Evolutionary conservation across 23 tunicate genomes (phyloP).

Genomic region (Styela clava): DNA sequence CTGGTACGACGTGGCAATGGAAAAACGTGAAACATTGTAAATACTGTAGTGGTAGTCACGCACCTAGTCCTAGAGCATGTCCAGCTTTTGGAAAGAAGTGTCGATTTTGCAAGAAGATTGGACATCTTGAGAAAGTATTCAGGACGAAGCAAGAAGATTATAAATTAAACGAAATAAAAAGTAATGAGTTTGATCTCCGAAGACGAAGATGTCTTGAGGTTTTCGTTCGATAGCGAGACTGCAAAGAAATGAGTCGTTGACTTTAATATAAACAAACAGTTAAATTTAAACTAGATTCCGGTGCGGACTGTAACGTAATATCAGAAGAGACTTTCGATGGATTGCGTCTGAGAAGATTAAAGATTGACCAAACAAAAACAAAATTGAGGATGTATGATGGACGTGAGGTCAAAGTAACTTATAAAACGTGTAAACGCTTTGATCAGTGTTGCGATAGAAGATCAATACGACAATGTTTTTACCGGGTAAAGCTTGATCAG

Average conservation of each 20-base stretch:
- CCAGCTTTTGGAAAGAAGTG: neutral
- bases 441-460: too few relatives aligned
- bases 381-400: neutral
- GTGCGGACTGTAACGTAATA: neutral
- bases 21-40: neutral
- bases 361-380: neutral
- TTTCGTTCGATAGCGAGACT: neutral
- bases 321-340: neutral
- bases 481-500: too few relatives aligned
- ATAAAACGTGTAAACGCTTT: too few relatives aligned
- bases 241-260: neutral
- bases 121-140: neutral
- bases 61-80: neutral
- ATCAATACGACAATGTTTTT: too few relatives aligned
- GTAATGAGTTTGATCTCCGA: neutral
- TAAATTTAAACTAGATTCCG: neutral
- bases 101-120: neutral
- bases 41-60: neutral
- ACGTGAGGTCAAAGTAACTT: neutral
- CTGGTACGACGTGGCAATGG: neutral
- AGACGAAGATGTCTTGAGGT: neutral
- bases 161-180: too few relatives aligned
- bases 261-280: neutral
- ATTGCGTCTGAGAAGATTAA: neutral
- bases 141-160: neutral